phyloP scores from a whole-genome alignment of 1,140 invertebrate species.

The Conus betulinus region DNA sequence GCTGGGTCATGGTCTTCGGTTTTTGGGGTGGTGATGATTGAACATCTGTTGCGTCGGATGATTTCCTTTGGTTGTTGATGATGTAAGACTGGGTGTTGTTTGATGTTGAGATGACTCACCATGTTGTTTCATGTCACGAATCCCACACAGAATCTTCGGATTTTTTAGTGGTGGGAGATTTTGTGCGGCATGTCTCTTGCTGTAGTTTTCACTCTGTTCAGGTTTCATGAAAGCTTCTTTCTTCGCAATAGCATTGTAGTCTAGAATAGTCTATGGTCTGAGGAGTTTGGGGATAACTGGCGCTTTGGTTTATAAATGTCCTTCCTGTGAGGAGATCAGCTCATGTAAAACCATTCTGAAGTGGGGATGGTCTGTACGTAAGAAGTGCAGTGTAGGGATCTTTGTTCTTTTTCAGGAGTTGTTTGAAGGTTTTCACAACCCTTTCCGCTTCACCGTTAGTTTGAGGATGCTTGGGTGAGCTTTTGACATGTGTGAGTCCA shows the following conservation, averaged over 20 bases:
- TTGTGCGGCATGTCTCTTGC: too few species aligned
- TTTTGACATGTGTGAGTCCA: constrained; percentile 52
- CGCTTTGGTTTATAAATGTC: constrained; percentile 36
- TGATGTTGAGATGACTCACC: too few species aligned
- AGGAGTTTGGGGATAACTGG: constrained; percentile 6
- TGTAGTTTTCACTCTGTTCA: neutral
- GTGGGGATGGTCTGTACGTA: constrained; percentile 39
- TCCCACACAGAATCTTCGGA: too few species aligned
- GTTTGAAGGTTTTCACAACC: constrained; percentile 53
- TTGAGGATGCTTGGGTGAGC: constrained; percentile 48
- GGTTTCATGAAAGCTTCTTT: neutral
- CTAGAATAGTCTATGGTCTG: neutral
- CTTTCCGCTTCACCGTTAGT: constrained; percentile 51
- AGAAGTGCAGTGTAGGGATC: constrained; percentile 48
- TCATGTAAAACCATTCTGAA: constrained; percentile 38
- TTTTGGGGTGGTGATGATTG: too few species aligned
- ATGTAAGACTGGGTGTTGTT: too few species aligned
- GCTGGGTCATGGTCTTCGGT: too few species aligned
- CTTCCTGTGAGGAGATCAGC: constrained; percentile 45
- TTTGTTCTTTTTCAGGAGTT: constrained; percentile 36
- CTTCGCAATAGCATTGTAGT: neutral
- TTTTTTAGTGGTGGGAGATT: too few species aligned
- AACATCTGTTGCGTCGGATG: too few species aligned
- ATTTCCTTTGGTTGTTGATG: too few species aligned
- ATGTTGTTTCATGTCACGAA: too few species aligned